Conservation (phyloP, 2,888 invertebrate species). For the Agrenia bidenticulata region DNA sequence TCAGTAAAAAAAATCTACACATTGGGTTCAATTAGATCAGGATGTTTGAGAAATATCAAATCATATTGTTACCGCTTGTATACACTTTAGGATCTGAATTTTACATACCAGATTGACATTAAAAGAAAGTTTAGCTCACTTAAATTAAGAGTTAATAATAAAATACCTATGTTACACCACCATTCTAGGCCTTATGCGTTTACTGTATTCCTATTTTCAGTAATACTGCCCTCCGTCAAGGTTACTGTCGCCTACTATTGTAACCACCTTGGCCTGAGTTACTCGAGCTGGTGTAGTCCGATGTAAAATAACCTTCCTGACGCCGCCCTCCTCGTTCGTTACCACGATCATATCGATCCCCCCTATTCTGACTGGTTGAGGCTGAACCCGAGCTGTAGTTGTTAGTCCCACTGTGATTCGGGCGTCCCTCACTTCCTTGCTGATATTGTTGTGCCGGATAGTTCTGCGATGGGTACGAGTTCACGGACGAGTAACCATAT, state of each 20-base stretch:
- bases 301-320: constrained; percentile 36
- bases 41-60: too few relatives aligned
- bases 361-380: constrained; percentile 35
- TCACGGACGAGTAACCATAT: too few relatives aligned
- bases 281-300: constrained; percentile 32
- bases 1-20: too few relatives aligned
- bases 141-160: too few relatives aligned
- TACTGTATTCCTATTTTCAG: too few relatives aligned
- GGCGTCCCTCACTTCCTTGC: constrained; percentile 25
- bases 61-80: too few relatives aligned
- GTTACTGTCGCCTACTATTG: constrained; percentile 16
- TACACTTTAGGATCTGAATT: too few relatives aligned
- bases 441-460: constrained; percentile 18
- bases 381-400: constrained; percentile 26
- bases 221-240: neutral
- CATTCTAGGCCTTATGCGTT: too few relatives aligned
- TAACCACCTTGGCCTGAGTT: constrained; percentile 24
- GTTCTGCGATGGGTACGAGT: neutral
- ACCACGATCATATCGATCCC: constrained; percentile 35
- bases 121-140: too few relatives aligned
- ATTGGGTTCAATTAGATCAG: too few relatives aligned
- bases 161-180: too few relatives aligned
- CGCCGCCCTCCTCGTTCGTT: constrained; percentile 41
- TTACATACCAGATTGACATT: too few relatives aligned
- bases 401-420: constrained; percentile 26